Evolutionary conservation across 2,888 invertebrate genomes (phyloP).

Genomic region (Piscicola geometra): DNA sequence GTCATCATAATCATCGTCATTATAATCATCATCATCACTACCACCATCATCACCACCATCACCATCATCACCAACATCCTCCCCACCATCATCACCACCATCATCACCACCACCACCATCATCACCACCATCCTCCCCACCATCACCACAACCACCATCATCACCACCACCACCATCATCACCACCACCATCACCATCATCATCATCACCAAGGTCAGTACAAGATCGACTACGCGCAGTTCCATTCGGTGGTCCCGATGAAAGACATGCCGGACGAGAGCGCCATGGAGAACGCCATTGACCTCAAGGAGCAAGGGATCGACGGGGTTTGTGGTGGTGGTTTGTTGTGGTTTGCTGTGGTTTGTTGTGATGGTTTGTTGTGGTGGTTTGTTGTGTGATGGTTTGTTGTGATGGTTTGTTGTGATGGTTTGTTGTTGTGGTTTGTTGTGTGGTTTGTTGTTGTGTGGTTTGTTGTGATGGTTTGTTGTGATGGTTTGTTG

Average conservation of each 20-base stretch:
- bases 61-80: neutral
- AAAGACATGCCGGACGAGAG: constrained; percentile 58
- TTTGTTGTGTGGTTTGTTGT: too few relatives aligned
- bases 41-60: too few relatives aligned
- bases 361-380: neutral
- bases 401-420: too few relatives aligned
- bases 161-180: constrained; percentile 10
- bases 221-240: constrained; percentile 55
- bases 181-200: neutral
- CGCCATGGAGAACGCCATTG: constrained; percentile 27
- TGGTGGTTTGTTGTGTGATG: too few relatives aligned
- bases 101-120: neutral
- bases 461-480: too few relatives aligned
- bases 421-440: too few relatives aligned
- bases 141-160: constrained; percentile 7
- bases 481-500: too few relatives aligned
- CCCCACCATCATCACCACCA: neutral
- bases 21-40: too few relatives aligned
- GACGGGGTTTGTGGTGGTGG: neutral
- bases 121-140: neutral
- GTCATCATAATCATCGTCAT: too few relatives aligned
- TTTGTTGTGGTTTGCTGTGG: neutral
- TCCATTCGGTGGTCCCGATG: constrained; percentile 54
- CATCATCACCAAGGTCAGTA: constrained; percentile 49
- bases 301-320: neutral